These are phyloP conservation scores for Diceros bicornis DNA, from an alignment of 2,797 vertebrate genomes.

Conservation along the genomic window DNA sequence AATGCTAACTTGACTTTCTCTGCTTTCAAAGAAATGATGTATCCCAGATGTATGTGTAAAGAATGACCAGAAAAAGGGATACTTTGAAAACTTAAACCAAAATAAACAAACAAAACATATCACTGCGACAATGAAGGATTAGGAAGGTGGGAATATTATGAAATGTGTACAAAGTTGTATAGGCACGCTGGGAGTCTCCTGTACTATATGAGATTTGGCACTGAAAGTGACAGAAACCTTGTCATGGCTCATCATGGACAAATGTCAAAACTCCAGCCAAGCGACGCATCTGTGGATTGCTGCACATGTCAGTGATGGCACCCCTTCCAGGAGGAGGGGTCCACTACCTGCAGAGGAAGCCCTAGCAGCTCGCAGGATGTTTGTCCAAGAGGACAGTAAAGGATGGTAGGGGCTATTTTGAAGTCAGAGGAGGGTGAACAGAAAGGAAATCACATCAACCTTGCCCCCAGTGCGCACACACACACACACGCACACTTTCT, in stretches of 20 bases:
- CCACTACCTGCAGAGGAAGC: conserved; percentile 91
- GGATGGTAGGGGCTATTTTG: conserved; percentile 55
- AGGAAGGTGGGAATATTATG: background rate
- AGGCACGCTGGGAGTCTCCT: background rate
- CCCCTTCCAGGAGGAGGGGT: conserved; percentile 88
- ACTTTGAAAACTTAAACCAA: conserved; percentile 64
- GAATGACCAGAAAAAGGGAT: conserved; percentile 54
- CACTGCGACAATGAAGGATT: fast-evolving
- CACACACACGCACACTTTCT: background rate
- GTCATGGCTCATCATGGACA: conserved; percentile 62
- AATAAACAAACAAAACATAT: conserved; percentile 32
- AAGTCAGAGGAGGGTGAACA: conserved; percentile 56
- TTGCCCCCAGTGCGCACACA: conserved; percentile 39
- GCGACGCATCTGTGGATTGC: background rate
- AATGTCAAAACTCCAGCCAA: conserved; percentile 80
- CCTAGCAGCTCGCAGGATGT: conserved; percentile 90
- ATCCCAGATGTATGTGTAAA: background rate
- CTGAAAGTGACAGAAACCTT: conserved; percentile 78
- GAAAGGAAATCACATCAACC: conserved; percentile 82
- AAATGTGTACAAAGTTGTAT: background rate
- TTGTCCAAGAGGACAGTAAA: conserved; percentile 91
- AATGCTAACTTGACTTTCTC: background rate
- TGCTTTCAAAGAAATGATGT: conserved; percentile 54
- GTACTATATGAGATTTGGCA: conserved; percentile 16
- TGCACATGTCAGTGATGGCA: conserved; percentile 89